Evolutionary conservation across 2,888 invertebrate species (phyloP).

Genomic region (Zaprionus bogoriensis): DNA sequence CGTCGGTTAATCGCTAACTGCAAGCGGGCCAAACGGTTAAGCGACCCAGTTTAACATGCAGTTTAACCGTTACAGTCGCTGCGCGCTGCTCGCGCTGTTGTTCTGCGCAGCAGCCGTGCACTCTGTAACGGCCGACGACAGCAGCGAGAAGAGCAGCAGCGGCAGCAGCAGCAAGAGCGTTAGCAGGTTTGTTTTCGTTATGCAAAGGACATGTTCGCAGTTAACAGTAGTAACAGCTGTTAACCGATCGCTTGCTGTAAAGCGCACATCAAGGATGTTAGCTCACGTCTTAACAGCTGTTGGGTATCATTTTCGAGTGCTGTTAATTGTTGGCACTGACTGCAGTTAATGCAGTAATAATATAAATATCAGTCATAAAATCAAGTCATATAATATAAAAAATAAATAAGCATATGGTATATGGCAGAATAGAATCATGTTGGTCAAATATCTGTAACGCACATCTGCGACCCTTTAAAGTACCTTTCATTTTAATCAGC

Average conservation of each 20-base stretch:
- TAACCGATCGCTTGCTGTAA: too few species aligned
- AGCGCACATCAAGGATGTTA: background rate
- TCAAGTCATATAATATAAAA: too few species aligned
- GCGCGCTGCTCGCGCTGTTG: constrained; percentile 18
- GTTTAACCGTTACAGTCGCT: constrained; percentile 15
- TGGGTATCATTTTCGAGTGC: background rate
- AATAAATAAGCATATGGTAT: too few species aligned
- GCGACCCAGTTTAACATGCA: constrained; percentile 18
- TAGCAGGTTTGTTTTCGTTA: constrained; percentile 29
- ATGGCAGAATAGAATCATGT: too few species aligned
- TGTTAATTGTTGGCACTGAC: too few species aligned
- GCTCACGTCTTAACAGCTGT: background rate
- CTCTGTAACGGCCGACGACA: constrained; percentile 10
- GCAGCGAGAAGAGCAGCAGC: constrained; percentile 24
- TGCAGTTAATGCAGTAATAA: too few species aligned
- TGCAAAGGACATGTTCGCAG: background rate
- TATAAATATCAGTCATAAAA: too few species aligned
- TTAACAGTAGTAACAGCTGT: constrained; percentile 1
- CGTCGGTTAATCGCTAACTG: background rate
- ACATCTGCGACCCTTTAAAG: too few species aligned
- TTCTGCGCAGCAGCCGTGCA: constrained; percentile 29
- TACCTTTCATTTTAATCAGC: too few species aligned
- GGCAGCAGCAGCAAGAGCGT: background rate
- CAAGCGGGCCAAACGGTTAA: constrained; percentile 4
- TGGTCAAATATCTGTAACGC: too few species aligned